phyloP scores from a whole-genome alignment of 2,113 vertebrate genomes.

The Carettochelys insculpta region DNA sequence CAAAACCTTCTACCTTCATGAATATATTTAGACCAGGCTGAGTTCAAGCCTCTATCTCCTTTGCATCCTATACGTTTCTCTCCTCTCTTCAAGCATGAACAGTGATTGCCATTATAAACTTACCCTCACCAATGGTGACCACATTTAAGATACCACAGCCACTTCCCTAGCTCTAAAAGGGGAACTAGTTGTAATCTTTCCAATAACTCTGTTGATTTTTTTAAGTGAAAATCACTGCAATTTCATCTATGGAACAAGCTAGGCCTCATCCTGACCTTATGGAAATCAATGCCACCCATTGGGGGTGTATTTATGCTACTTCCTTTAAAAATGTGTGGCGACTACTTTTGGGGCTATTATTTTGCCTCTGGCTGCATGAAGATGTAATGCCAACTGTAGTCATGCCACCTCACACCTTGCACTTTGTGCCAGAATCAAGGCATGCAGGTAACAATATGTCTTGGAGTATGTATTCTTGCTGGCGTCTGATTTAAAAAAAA shows the following conservation, averaged over 20 bases:
- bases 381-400: not conserved
- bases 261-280: not conserved
- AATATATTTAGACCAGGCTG: constrained; percentile 45
- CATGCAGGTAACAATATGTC: not conserved
- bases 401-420: not conserved
- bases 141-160: constrained; percentile 15
- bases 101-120: constrained; percentile 26
- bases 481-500: not conserved
- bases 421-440: too few species aligned
- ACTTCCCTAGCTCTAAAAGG: not conserved
- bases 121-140: not conserved
- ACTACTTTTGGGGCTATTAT: not conserved
- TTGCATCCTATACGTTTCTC: constrained; percentile 8
- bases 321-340: not conserved
- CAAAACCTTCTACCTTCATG: not conserved
- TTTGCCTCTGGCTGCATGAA: not conserved
- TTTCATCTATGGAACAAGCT: not conserved
- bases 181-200: not conserved
- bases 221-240: not conserved
- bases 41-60: constrained; percentile 26
- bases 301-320: not conserved
- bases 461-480: not conserved
- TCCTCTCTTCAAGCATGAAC: constrained; percentile 15
- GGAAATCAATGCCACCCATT: not conserved
- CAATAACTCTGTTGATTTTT: not conserved